phyloP scores from a whole-genome alignment of 1,140 invertebrate species.

The Cotesia glomerata region DNA sequence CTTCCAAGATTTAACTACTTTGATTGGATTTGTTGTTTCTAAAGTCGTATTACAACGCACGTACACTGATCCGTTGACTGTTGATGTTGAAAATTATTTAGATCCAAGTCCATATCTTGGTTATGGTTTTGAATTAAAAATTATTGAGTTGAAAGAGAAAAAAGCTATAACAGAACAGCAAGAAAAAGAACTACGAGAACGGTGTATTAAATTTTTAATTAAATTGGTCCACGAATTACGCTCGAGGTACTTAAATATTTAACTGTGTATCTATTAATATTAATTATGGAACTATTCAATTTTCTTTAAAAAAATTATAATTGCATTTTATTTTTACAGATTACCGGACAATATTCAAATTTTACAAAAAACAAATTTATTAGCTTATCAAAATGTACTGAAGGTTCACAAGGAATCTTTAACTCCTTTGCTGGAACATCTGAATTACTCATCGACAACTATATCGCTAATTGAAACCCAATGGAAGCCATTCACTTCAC shows the following conservation, averaged over 20 bases:
- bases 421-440: not conserved
- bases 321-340: conserved; percentile 11
- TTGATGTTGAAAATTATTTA: conserved; percentile 27
- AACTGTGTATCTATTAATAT: too few species aligned
- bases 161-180: not conserved
- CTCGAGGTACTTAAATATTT: not conserved
- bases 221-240: conserved; percentile 4
- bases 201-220: conserved; percentile 15
- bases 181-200: not conserved
- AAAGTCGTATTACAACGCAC: not conserved
- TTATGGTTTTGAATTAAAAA: conserved; percentile 26
- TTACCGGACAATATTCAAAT: not conserved
- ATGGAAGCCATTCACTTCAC: conserved; percentile 40
- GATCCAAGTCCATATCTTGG: conserved; percentile 29
- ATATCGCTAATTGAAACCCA: conserved; percentile 21
- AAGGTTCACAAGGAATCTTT: not conserved
- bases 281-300: not conserved
- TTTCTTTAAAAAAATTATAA: not conserved
- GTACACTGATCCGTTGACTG: conserved; percentile 20
- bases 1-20: conserved; percentile 25
- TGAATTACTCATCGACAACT: not conserved
- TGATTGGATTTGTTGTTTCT: conserved; percentile 21
- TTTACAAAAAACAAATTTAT: not conserved
- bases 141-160: not conserved
- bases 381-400: not conserved